Base-by-base conservation (phyloP, 1,140 invertebrate genomes). In the Zaprionus vittiger region DNA sequence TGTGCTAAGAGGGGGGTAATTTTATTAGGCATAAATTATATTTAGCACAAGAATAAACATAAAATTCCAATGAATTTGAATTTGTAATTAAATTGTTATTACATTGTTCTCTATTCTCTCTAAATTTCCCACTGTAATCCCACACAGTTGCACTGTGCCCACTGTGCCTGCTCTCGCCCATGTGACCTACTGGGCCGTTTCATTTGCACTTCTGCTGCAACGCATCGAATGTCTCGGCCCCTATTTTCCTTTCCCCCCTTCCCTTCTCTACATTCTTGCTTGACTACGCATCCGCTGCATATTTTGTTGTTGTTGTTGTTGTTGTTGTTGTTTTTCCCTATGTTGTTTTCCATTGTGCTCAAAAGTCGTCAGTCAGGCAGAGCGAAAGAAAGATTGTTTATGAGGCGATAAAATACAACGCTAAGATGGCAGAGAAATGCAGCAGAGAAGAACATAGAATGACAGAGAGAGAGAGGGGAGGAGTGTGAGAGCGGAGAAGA, bases 211-310 rank as follows among this genome's bases (percentile, higher is more conserved):
- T 73, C 64, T 34, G 72, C 20, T 62, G 65, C 65, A 72, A 57
- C 22, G 26, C 20, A 38, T 59, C 31, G 56, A 38, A 24, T 37
- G 56, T 61, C 15, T 52, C 4, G 20, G 55, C 17, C 31, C 17
- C 31, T 56, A 24, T 14, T 6, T 56, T 28, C 4, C 31, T 3
- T 11, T 38, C 6, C 38, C 55, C 22, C 28, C n/a, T n/a, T n/a
- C n/a, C n/a, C n/a, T n/a, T n/a, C n/a, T 49, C 49, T 66, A 28
- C 72, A 74, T 74, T 74, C 65, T 31, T 69, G 65, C 47, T 38
- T 44, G 65, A 74, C 60, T 69, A 74, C 72, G 65, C 72, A 74
- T 61, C 72, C 72, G 57, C 37, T 74, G 71, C 71, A 73, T 73
- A 41, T 66, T 37, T 17, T 73, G n/a, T 57, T 59, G n/a, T 59